phyloP scores from a whole-genome alignment of 1,140 invertebrate species.

The Ctenoplectra terminalis region DNA sequence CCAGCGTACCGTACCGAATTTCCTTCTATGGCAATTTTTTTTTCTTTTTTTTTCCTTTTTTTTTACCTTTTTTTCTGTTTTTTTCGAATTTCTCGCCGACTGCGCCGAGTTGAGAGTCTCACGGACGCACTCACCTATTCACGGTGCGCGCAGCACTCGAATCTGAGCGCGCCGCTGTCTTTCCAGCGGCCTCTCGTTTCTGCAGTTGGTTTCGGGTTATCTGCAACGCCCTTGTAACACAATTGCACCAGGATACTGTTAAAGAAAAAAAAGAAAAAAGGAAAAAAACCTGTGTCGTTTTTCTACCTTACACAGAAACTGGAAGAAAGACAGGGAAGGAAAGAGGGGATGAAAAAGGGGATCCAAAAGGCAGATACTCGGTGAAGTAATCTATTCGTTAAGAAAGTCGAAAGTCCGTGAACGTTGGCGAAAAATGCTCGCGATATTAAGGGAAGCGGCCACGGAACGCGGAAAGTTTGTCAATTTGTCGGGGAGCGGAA shows the following conservation, averaged over 20 bases:
- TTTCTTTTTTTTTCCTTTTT: not conserved
- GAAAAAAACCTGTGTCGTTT: not conserved
- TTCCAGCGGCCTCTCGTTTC: not conserved
- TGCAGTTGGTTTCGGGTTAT: constrained; percentile 13
- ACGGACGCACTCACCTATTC: constrained; percentile 18
- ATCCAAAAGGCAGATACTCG: constrained; percentile 9
- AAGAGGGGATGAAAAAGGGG: not conserved
- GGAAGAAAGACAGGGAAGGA: not conserved
- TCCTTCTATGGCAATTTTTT: not conserved
- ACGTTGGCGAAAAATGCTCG: constrained; percentile 19
- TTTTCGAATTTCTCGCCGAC: constrained; percentile 28
- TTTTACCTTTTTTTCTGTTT: too few species aligned
- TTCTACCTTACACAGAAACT: too few species aligned
- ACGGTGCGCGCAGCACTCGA: not conserved
- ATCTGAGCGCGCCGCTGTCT: not conserved
- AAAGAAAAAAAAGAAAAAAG: too few species aligned
- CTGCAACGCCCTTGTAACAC: constrained; percentile 13
- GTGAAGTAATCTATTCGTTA: constrained; percentile 40
- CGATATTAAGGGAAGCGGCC: constrained; percentile 29
- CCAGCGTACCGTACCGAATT: not conserved
- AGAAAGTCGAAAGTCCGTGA: constrained; percentile 31
- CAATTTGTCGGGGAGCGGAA: constrained; percentile 57
- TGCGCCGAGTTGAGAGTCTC: not conserved
- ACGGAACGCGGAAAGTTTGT: constrained; percentile 56
- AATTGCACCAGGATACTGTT: constrained; percentile 6